Conservation (phyloP, 2,113 vertebrate species). For the Arizona elegans region DNA sequence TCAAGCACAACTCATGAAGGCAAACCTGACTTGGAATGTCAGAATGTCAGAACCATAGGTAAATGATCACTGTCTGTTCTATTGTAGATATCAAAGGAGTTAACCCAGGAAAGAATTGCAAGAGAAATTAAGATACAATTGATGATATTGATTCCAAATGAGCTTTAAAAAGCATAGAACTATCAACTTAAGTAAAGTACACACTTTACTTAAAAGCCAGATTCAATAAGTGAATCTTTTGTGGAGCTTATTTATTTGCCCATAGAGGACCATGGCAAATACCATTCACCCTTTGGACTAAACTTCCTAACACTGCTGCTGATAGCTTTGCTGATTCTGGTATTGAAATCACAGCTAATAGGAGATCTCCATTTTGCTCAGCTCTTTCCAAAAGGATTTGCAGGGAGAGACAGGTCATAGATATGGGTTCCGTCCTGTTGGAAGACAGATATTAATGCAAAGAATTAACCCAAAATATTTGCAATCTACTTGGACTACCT, state of each 20-base stretch:
- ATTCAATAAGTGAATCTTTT: neutral
- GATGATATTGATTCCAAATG: neutral
- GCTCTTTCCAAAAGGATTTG: neutral
- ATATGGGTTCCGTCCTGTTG: neutral
- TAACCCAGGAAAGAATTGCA: neutral
- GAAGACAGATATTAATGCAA: neutral
- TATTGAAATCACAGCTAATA: neutral
- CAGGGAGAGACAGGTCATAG: neutral
- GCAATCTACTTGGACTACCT: neutral
- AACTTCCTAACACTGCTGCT: neutral
- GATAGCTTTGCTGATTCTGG: neutral
- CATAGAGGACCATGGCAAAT: neutral
- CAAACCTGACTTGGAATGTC: neutral
- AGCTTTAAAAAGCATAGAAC: neutral
- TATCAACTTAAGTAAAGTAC: neutral
- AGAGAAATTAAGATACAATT: neutral
- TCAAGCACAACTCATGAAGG: neutral
- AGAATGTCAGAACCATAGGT: neutral
- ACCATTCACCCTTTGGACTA: neutral
- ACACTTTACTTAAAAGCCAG: neutral
- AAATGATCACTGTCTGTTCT: neutral
- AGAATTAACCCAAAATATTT: neutral
- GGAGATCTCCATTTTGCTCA: neutral
- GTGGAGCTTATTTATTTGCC: neutral
- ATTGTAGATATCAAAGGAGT: neutral